Conservation (phyloP, 37 sponge, comb jelly and placozoan genomes). For the Axinella damicornis region DNA sequence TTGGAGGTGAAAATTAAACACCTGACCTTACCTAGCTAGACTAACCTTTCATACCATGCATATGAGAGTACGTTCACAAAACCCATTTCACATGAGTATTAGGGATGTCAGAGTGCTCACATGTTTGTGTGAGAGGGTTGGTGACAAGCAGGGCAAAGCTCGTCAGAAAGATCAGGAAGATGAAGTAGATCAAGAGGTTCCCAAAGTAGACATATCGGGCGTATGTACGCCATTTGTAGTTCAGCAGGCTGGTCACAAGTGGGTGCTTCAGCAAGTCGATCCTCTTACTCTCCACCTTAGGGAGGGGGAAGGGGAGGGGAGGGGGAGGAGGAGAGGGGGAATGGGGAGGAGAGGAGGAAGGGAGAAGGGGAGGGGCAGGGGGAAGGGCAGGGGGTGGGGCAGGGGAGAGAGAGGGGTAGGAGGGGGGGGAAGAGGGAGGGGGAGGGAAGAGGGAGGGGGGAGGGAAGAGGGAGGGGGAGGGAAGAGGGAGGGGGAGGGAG, state of each 20-base stretch:
- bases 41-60: too few species aligned
- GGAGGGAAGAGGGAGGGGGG: neutral
- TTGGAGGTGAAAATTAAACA: too few species aligned
- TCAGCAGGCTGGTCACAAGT: constrained; percentile 84
- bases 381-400: neutral
- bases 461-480: neutral
- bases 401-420: neutral
- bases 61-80: too few species aligned
- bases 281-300: constrained; percentile 14
- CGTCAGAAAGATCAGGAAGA: constrained; percentile 83
- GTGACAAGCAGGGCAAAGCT: constrained; percentile 77
- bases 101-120: constrained; percentile 52
- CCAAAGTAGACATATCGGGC: constrained; percentile 81
- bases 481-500: neutral
- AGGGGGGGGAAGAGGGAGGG: neutral
- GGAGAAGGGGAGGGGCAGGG: neutral
- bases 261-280: constrained; percentile 90
- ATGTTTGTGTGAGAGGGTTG: constrained; percentile 46
- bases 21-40: too few species aligned
- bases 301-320: neutral
- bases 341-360: neutral
- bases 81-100: too few species aligned
- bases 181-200: constrained; percentile 82
- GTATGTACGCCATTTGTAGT: constrained; percentile 86
- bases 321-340: neutral